Evolutionary conservation across 2,797 vertebrate species (phyloP), one percentile per base, ranked within the genome.

Genomic region (Serranus cabrilla): DNA sequence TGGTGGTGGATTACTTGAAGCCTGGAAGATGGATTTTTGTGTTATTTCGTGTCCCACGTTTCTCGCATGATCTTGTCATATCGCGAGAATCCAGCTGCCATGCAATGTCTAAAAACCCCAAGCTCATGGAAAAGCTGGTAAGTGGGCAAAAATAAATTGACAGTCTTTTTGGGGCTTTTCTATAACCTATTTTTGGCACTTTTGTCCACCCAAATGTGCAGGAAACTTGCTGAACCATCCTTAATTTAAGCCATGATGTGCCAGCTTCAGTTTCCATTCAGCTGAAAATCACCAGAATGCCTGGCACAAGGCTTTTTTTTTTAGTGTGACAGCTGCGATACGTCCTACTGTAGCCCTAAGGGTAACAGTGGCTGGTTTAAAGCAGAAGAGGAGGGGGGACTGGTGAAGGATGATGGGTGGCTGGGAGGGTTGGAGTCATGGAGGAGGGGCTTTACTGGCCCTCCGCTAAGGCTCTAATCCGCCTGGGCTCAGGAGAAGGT

Each of bases 401-500:
- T 74, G 47, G 58, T 9, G 74, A 73, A 54, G 66, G 66, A 50
- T 60, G 67, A 51, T 49, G 27, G 27, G 3, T 27, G 27, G 27
- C 27, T 6, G 57, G 72, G 65, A 57, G 58, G 61, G 60, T 49
- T 63, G 67, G 63, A 66, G 50, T 78, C 65, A 54, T 20, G 14
- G 72, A 31, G 67, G 80, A 17, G 72, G 78, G 69, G 50, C 56
- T 77, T 62, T 52, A 34, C 21, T 20, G 17, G 57, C 61, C 73
- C 78, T n/a, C n/a, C n/a, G n/a, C 82, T 71, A 69, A 79, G 80
- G 85, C 67, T 84, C 68, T 92, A 90, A 90, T 91, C 89, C 37
- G 6, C 47, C 71, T 39, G 63, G 72, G 83, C 87, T 90, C 82
- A 84, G 74, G 81, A 82, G 78, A 88, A 93, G 94, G 94, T 94